Conservation (phyloP, 2,888 invertebrate genomes). For the Urechis unicinctus region DNA sequence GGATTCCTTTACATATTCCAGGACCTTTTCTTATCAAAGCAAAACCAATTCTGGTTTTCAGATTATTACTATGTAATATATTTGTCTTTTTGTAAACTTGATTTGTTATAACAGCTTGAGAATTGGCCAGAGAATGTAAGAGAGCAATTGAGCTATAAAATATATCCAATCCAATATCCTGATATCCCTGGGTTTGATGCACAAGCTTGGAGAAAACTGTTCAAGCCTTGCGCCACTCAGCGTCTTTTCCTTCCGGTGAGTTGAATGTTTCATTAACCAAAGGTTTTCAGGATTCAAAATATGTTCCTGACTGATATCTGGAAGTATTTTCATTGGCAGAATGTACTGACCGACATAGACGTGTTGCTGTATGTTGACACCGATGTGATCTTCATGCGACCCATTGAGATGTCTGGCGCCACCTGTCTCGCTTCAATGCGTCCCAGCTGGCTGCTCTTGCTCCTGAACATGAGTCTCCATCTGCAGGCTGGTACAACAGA, state of each 20-base stretch:
- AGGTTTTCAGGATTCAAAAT: not conserved
- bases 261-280: slow-evolving; percentile 22
- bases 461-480: slow-evolving; percentile 83
- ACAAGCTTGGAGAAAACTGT: slow-evolving; percentile 78
- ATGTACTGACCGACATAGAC: slow-evolving; percentile 65
- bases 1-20: too few species aligned
- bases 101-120: slow-evolving; percentile 56
- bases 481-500: slow-evolving; percentile 90
- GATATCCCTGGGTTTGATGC: slow-evolving; percentile 56
- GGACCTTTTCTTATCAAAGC: too few species aligned
- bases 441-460: slow-evolving; percentile 81
- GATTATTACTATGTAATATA: not conserved
- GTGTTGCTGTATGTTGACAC: slow-evolving; percentile 87
- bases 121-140: slow-evolving; percentile 65
- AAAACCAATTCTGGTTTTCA: too few species aligned
- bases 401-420: slow-evolving; percentile 78
- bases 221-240: slow-evolving; percentile 91
- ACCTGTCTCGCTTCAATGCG: slow-evolving; percentile 73
- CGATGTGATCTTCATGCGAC: slow-evolving; percentile 80
- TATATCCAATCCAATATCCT: slow-evolving; percentile 75
- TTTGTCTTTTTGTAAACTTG: slow-evolving; percentile 19
- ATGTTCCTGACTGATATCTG: not conserved
- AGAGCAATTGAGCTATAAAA: slow-evolving; percentile 65
- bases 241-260: slow-evolving; percentile 85
- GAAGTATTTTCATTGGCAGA: not conserved